phyloP scores from a whole-genome alignment of 2,113 vertebrate species.

The Symphodus melops region DNA sequence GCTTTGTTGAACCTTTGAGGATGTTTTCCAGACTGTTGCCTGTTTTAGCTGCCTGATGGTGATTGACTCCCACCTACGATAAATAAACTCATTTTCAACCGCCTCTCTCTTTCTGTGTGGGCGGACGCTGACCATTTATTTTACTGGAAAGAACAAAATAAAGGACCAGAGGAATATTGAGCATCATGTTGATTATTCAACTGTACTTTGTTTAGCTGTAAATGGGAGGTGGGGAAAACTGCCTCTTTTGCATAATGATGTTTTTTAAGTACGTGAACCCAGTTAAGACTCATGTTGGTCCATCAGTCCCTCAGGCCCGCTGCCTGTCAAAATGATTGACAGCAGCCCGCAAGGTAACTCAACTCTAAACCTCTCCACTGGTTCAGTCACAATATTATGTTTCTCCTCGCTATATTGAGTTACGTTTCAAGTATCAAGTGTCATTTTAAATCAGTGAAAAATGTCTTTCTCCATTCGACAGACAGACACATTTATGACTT shows the following conservation, averaged over 20 bases:
- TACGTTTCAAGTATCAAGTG: conserved; percentile 24
- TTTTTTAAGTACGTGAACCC: conserved; percentile 8
- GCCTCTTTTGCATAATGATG: background rate
- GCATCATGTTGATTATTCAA: background rate
- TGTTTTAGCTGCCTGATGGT: background rate
- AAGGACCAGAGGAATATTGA: background rate
- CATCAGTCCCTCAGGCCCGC: conserved; percentile 17
- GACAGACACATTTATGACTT: background rate
- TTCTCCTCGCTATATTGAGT: conserved; percentile 14
- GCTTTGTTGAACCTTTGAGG: background rate
- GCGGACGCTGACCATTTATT: background rate
- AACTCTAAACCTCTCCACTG: conserved; percentile 18
- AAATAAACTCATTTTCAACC: background rate
- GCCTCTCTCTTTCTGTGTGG: background rate
- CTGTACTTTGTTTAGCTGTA: background rate
- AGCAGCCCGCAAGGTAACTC: conserved; percentile 14
- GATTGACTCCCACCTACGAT: background rate
- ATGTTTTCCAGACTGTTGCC: background rate
- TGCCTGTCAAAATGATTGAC: conserved; percentile 51
- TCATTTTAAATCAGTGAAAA: background rate
- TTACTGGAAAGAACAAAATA: background rate
- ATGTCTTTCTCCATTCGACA: background rate
- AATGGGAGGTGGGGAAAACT: background rate
- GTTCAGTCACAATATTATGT: conserved; percentile 17
- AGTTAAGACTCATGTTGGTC: background rate